A percentile compares a stretch with the other conserved stretches of the same genome.
Evolutionary conservation across 2,888 invertebrate species (phyloP).

Genomic region (Alsophila aescularia): DNA sequence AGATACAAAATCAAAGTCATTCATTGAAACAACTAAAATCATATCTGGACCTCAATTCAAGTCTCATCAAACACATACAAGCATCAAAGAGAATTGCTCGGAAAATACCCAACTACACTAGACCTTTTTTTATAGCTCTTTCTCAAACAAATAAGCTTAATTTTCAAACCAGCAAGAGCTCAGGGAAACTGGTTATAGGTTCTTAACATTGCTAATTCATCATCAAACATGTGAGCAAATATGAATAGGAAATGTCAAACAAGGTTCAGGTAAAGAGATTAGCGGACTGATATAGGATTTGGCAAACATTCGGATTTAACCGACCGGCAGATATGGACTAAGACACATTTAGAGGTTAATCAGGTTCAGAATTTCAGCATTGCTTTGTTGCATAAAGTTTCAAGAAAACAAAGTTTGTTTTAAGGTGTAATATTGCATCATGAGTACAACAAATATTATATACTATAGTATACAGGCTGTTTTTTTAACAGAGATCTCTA

Average conservation of each 20-base stretch:
- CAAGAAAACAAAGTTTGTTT: too few relatives aligned
- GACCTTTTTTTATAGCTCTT: conserved; percentile 12
- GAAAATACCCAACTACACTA: conserved; percentile 10
- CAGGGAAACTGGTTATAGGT: conserved; percentile 14
- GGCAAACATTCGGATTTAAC: conserved; percentile 24
- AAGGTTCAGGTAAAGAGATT: conserved; percentile 33
- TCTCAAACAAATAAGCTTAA: background rate
- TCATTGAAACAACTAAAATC: conserved; percentile 8
- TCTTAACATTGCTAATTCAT: conserved; percentile 40
- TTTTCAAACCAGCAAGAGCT: background rate
- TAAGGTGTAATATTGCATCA: too few relatives aligned
- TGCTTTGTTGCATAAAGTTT: background rate
- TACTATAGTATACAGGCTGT: too few relatives aligned
- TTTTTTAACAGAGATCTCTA: too few relatives aligned
- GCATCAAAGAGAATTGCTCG: conserved; percentile 46
- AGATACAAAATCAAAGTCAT: background rate
- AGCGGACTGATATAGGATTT: conserved; percentile 27
- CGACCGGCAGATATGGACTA: conserved; percentile 16
- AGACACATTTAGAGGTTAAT: background rate
- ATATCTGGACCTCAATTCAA: conserved; percentile 33
- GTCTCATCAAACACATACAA: conserved; percentile 38
- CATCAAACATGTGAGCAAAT: conserved; percentile 43
- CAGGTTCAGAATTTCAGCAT: background rate
- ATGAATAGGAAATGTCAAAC: conserved; percentile 40
- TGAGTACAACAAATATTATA: too few relatives aligned